Evolutionary conservation across 2,888 invertebrate species (phyloP).

Genomic region (Diogma glabrata): DNA sequence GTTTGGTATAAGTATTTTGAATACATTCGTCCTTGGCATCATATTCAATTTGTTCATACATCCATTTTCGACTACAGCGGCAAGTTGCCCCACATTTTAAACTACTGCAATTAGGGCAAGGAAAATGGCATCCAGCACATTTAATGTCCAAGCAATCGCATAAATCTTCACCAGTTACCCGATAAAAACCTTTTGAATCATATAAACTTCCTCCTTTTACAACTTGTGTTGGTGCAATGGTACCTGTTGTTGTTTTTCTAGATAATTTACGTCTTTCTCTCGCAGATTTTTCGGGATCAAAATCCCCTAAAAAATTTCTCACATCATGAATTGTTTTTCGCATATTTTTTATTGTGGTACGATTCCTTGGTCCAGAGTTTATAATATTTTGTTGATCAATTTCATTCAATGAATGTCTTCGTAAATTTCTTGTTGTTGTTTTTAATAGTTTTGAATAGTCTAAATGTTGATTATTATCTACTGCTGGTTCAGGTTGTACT

Average conservation of each 20-base stretch:
- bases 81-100: slow-evolving; percentile 72
- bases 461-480: too few species aligned
- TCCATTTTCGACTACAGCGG: slow-evolving; percentile 64
- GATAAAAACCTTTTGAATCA: slow-evolving; percentile 57
- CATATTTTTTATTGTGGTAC: too few species aligned
- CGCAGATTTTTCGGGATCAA: slow-evolving; percentile 68
- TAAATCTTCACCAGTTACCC: slow-evolving; percentile 52
- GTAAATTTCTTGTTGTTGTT: too few species aligned
- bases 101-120: slow-evolving; percentile 61
- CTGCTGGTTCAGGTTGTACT: too few species aligned
- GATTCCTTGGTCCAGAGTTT: too few species aligned
- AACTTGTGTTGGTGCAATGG: neutral
- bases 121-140: slow-evolving; percentile 79
- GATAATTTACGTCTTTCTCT: slow-evolving; percentile 66
- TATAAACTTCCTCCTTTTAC: slow-evolving; percentile 37
- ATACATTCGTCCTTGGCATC: slow-evolving; percentile 55
- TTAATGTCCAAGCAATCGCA: slow-evolving; percentile 73
- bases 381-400: too few species aligned
- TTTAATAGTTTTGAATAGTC: too few species aligned
- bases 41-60: slow-evolving; percentile 63
- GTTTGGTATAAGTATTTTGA: neutral
- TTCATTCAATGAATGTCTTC: too few species aligned
- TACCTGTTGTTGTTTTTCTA: slow-evolving; percentile 43
- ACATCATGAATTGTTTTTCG: slow-evolving; percentile 3
- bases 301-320: slow-evolving; percentile 42